phyloP scores from a whole-genome alignment of 2,888 invertebrate species.

The Macaria notata region DNA sequence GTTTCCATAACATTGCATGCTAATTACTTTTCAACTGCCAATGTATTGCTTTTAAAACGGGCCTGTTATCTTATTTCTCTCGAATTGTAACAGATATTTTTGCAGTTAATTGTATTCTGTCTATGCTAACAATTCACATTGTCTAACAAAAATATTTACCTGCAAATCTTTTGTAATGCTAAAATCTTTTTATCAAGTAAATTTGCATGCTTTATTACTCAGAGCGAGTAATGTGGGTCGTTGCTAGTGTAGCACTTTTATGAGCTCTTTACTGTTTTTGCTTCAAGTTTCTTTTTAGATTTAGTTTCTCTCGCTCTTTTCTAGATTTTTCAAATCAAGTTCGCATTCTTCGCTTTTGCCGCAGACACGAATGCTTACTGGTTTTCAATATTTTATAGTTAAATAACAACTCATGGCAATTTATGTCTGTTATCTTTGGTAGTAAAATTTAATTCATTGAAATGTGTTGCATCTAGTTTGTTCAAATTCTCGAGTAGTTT shows the following conservation, averaged over 20 bases:
- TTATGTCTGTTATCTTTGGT: slow-evolving; percentile 25
- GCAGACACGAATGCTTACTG: slow-evolving; percentile 12
- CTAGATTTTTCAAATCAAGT: slow-evolving; percentile 8
- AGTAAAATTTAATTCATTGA: slow-evolving; percentile 27
- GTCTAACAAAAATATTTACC: too few relatives aligned
- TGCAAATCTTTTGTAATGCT: too few relatives aligned
- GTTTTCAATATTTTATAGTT: slow-evolving; percentile 17
- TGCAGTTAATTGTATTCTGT: too few relatives aligned
- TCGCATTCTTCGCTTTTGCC: slow-evolving; percentile 13
- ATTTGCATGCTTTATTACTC: slow-evolving; percentile 39
- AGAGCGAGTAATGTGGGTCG: slow-evolving; percentile 42
- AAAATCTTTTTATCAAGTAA: slow-evolving; percentile 29
- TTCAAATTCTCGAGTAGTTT: slow-evolving; percentile 2
- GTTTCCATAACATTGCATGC: background rate
- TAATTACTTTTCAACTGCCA: too few relatives aligned
- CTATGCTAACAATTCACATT: too few relatives aligned
- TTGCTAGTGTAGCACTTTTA: slow-evolving; percentile 41
- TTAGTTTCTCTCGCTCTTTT: slow-evolving; percentile 16
- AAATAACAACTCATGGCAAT: slow-evolving; percentile 27
- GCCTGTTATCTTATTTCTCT: too few relatives aligned
- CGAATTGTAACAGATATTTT: too few relatives aligned
- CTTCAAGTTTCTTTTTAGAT: slow-evolving; percentile 12
- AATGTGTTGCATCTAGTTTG: too few relatives aligned
- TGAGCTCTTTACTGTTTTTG: slow-evolving; percentile 43
- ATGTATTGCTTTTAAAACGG: too few relatives aligned